phyloP scores from a whole-genome alignment of 2,797 vertebrate species.

The Notoglanidium macrostoma region DNA sequence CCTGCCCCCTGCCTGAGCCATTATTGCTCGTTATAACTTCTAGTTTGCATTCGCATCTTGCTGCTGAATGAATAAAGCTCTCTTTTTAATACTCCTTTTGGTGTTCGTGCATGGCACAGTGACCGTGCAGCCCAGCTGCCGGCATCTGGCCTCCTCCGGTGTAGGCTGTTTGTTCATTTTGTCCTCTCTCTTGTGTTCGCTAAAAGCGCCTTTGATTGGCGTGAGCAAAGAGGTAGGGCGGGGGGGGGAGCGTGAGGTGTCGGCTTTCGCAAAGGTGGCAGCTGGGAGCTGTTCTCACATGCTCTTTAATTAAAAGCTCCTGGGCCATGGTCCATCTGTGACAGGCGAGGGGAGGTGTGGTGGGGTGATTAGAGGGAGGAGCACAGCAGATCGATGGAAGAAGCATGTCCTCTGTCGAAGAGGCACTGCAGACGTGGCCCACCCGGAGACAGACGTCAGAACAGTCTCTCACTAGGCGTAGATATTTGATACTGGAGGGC shows the following conservation, averaged over 20 bases:
- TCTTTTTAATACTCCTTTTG: slow-evolving; percentile 42
- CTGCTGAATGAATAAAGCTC: slow-evolving; percentile 68
- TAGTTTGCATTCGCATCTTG: slow-evolving; percentile 69
- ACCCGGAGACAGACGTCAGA: slow-evolving; percentile 65
- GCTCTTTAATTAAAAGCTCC: slow-evolving; percentile 84
- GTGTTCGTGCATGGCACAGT: slow-evolving; percentile 36
- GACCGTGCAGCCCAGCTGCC: slow-evolving; percentile 51
- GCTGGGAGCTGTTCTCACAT: slow-evolving; percentile 80
- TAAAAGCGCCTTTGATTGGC: slow-evolving; percentile 75
- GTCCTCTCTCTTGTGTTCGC: slow-evolving; percentile 64
- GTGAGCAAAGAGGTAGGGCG: slow-evolving; percentile 50
- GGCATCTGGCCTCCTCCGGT: slow-evolving; percentile 53
- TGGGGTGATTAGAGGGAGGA: slow-evolving; percentile 35
- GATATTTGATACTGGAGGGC: slow-evolving; percentile 24
- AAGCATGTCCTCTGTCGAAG: slow-evolving; percentile 70
- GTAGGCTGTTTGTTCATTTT: slow-evolving; percentile 66
- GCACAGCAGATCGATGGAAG: slow-evolving; percentile 73
- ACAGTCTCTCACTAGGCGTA: slow-evolving; percentile 59
- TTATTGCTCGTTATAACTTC: slow-evolving; percentile 72
- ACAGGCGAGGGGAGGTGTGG: slow-evolving; percentile 46
- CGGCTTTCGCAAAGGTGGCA: slow-evolving; percentile 74
- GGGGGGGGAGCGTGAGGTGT: slow-evolving; percentile 68
- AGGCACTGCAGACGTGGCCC: slow-evolving; percentile 60
- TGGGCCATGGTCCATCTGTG: slow-evolving; percentile 78
- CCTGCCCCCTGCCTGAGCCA: slow-evolving; percentile 65